Base-by-base conservation (phyloP, 2,888 invertebrate species). In the Hirtodrosophila alboralis region DNA sequence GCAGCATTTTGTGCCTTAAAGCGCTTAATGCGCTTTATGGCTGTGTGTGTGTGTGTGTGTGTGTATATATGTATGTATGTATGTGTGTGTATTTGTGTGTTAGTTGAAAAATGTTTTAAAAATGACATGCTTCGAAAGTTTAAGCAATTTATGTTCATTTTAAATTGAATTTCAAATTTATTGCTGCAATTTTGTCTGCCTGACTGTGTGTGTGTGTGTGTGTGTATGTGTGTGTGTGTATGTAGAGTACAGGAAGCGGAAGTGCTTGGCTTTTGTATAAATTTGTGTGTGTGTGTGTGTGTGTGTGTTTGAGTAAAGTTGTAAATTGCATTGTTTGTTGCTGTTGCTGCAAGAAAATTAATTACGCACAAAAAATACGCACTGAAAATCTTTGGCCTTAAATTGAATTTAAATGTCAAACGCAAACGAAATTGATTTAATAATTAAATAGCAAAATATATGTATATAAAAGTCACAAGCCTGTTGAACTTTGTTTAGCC, bases 81-180 rank as follows among this genome's bases (percentile, higher is more conserved):
- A 33, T 59, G 37, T 31, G 45, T 52, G 33, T 38, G 27, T 57
- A 59, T 56, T 45, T 44, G 38, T 77, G 80, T 79, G 84, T 81
- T 81, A 74, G 87, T 81, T 86, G 85, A 86, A 87, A 88, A 88
- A 87, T 89, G 84, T 84, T 89, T 89, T 85, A 84, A 88, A 83
- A 89, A 90, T 89, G 90, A 90, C 89, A 89, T 88, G 89, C 89
- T 89, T 87, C 87, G 86, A 90, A 90, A 88, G 87, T 89, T 80
- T 71, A 84, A 89, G 87, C 88, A 90, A 89, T 89, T 90, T 90
- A 90, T 89, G 89, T 89, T 88, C 89, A 75, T 89, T 89, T 90
- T 88, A 90, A 89, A 90, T 89, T 89, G 90, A 90, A 90, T 89
- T 89, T 88, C 74, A 88, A 90, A 89, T 89, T 89, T 89, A 89